Percentiles rank a stretch among this genome's conserved stretches.
Evolutionary conservation across 2,113 vertebrate species (phyloP).

Genomic region (Echinops telfairi): DNA sequence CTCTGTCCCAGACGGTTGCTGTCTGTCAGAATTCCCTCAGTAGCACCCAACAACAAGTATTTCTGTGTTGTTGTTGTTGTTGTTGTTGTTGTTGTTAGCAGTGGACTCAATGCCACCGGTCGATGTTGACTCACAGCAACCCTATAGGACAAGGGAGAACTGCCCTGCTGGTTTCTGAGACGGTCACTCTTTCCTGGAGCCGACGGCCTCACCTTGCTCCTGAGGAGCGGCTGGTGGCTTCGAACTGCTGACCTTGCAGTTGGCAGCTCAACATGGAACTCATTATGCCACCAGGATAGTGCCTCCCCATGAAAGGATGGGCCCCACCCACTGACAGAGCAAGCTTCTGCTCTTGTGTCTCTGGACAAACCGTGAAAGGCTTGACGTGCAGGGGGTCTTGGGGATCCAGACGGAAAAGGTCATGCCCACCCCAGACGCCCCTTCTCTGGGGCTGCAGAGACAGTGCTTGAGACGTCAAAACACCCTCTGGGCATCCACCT

Average conservation of each 20-base stretch:
- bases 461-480: neutral
- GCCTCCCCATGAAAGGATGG: too few relatives aligned
- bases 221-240: neutral
- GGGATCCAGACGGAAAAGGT: neutral
- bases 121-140: too few relatives aligned
- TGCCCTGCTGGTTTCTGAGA: too few relatives aligned
- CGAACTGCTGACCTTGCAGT: neutral
- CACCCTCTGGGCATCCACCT: neutral
- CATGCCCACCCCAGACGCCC: neutral
- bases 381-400: neutral
- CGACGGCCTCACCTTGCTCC: too few relatives aligned
- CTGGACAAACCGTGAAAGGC: neutral
- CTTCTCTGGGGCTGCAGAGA: neutral
- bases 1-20: neutral
- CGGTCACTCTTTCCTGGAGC: too few relatives aligned
- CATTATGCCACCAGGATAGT: neutral
- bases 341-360: neutral
- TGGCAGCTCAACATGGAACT: neutral
- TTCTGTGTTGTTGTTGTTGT: neutral
- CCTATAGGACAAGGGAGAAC: too few relatives aligned
- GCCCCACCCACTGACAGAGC: neutral
- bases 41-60: neutral
- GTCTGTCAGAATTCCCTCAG: neutral
- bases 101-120: neutral
- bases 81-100: neutral